Evolutionary conservation across 2,113 vertebrate species (phyloP).

Genomic region (Rhabdomys dilectus): DNA sequence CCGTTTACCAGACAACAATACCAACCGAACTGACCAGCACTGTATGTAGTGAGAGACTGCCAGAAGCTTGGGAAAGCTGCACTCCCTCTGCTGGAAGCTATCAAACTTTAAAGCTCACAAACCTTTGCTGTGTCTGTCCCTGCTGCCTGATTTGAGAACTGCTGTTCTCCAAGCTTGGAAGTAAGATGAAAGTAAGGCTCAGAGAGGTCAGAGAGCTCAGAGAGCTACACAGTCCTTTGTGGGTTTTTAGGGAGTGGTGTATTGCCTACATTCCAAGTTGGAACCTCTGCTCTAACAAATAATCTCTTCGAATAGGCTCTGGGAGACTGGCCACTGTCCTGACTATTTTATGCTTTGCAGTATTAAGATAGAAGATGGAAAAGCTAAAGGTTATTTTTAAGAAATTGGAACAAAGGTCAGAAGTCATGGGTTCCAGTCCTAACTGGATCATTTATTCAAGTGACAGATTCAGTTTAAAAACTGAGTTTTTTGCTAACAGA

Average conservation of each 20-base stretch:
- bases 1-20: background rate
- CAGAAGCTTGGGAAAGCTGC: background rate
- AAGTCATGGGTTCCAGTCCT: background rate
- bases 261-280: background rate
- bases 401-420: background rate
- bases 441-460: background rate
- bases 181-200: background rate
- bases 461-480: background rate
- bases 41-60: background rate
- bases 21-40: background rate
- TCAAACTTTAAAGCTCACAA: background rate
- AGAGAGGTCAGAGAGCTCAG: too few species aligned
- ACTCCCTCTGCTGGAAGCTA: background rate
- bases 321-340: background rate
- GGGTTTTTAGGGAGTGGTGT: background rate
- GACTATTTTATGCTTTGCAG: background rate
- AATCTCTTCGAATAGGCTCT: background rate
- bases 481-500: background rate
- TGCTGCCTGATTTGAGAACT: background rate
- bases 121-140: constrained; percentile 15
- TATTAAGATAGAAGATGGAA: background rate
- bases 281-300: background rate
- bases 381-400: background rate
- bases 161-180: background rate
- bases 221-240: background rate